A percentile compares a stretch with the other conserved stretches of the same genome.
phyloP scores from a whole-genome alignment of 2,888 invertebrate genomes.

The Dolichopus griseipennis region DNA sequence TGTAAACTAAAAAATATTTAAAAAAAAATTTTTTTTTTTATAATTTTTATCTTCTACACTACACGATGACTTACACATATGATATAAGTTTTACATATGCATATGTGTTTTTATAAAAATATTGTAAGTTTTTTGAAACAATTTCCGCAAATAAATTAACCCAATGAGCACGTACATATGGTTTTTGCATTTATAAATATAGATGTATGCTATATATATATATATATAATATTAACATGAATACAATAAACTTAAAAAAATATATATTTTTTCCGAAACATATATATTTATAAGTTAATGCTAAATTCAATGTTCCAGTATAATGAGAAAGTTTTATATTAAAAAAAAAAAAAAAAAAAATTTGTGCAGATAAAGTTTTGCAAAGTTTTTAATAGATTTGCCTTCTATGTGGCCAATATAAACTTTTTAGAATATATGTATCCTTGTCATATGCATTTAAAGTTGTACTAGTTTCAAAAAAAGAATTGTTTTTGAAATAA shows the following conservation, averaged over 20 bases:
- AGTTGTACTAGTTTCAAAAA: neutral
- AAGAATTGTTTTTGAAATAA: neutral
- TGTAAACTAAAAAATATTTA: too few species aligned
- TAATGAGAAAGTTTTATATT: conserved; percentile 3
- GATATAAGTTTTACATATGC: too few species aligned
- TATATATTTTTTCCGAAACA: too few species aligned
- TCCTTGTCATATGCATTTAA: too few species aligned
- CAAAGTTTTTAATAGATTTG: neutral
- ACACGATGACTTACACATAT: too few species aligned
- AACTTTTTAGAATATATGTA: neutral
- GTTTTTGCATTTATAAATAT: neutral
- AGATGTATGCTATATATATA: neutral
- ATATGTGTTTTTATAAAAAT: too few species aligned
- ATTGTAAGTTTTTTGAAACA: neutral
- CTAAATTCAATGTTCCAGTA: neutral
- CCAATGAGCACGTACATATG: conserved; percentile 4
- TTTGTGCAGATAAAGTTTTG: neutral
- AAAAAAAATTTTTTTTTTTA: too few species aligned
- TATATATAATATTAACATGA: too few species aligned
- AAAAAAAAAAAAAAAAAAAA: neutral
- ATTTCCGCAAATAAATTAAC: conserved; percentile 4
- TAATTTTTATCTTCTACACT: too few species aligned
- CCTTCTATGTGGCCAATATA: neutral
- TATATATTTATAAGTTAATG: too few species aligned
- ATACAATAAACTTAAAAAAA: too few species aligned